phyloP scores from a whole-genome alignment of 2,888 invertebrate genomes.

The Macaria liturata region DNA sequence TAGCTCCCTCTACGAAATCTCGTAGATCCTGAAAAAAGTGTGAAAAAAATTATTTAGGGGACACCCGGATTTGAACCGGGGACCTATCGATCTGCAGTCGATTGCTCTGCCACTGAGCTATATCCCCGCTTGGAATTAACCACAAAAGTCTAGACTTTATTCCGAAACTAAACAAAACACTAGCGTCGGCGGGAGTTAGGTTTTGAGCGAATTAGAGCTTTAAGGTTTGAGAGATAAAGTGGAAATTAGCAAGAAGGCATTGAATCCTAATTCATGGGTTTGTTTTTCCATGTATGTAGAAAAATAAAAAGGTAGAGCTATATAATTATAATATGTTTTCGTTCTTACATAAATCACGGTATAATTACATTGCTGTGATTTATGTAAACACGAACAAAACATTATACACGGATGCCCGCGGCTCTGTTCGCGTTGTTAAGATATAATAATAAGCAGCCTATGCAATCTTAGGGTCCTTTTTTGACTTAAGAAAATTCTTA shows the following conservation, averaged over 20 bases:
- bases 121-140: constrained; percentile 52
- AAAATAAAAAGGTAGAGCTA: too few relatives aligned
- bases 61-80: constrained; percentile 75
- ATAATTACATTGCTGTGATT: too few relatives aligned
- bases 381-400: too few relatives aligned
- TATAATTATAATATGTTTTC: too few relatives aligned
- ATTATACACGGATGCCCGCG: too few relatives aligned
- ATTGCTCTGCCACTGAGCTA: constrained; percentile 80
- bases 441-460: too few relatives aligned
- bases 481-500: too few relatives aligned
- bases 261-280: neutral
- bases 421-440: too few relatives aligned
- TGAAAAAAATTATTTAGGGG: constrained; percentile 2
- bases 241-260: neutral
- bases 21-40: constrained; percentile 1
- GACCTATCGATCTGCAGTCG: constrained; percentile 82
- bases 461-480: too few relatives aligned
- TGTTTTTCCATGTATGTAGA: too few relatives aligned
- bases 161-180: constrained; percentile 11
- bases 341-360: too few relatives aligned
- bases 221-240: neutral
- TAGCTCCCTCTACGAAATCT: neutral
- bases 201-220: constrained; percentile 1
- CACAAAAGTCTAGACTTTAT: constrained; percentile 8
- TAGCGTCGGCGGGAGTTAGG: neutral